Percentiles rank a stretch among this genome's conserved stretches.
phyloP scores from a whole-genome alignment of 92 coral and sea anemone genomes.

The Pocillopora meandrina region DNA sequence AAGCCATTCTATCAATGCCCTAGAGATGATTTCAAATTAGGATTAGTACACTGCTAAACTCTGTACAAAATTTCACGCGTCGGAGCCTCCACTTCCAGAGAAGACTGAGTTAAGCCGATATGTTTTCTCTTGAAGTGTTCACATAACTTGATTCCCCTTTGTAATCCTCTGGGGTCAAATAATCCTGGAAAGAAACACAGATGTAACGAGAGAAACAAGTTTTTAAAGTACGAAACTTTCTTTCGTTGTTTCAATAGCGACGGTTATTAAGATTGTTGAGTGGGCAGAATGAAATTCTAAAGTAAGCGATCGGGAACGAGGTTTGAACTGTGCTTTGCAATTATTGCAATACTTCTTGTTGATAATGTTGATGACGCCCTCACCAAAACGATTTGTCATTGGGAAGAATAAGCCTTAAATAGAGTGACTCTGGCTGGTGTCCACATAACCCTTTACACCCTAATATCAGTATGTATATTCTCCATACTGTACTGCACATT shows the following conservation, averaged over 20 bases:
- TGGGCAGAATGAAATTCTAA: too few species aligned
- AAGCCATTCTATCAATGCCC: too few species aligned
- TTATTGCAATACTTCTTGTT: too few species aligned
- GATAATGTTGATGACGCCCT: too few species aligned
- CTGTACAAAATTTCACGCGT: neutral
- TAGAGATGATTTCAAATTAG: too few species aligned
- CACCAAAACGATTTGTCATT: too few species aligned
- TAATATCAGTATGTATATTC: too few species aligned
- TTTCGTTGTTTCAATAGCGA: neutral
- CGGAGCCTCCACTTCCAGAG: neutral
- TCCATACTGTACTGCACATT: too few species aligned
- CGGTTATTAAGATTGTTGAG: neutral
- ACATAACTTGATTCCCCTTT: constrained; percentile 16
- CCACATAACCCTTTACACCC: too few species aligned
- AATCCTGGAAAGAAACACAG: constrained; percentile 2
- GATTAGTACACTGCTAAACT: neutral
- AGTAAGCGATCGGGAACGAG: neutral
- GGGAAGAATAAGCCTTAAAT: too few species aligned
- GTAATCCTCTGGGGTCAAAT: constrained; percentile 24
- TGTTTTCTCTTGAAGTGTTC: constrained; percentile 10
- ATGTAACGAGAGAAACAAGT: neutral
- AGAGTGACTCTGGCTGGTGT: too few species aligned
- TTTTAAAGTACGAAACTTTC: neutral
- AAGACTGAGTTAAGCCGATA: constrained; percentile 9
- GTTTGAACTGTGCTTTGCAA: neutral